These are phyloP conservation scores for Heliconius aoede DNA, from an alignment of 2,888 invertebrate species.

Conservation along the genomic window DNA sequence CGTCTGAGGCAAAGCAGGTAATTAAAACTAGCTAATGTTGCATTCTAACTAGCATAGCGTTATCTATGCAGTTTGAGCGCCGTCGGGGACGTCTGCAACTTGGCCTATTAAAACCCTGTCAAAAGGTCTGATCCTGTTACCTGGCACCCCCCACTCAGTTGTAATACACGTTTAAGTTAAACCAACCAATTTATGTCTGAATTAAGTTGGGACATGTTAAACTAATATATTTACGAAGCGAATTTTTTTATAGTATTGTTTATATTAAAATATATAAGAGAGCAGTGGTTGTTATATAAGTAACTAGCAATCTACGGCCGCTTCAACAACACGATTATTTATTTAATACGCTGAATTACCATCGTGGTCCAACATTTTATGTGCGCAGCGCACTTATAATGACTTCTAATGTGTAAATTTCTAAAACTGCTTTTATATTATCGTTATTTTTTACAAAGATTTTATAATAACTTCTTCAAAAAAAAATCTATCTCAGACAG, in stretches of 20 bases:
- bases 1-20: slow-evolving; percentile 35
- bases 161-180: slow-evolving; percentile 23
- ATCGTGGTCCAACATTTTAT: too few species aligned
- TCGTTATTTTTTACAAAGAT: too few species aligned
- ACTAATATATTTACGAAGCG: not conserved
- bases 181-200: slow-evolving; percentile 17
- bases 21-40: slow-evolving; percentile 41
- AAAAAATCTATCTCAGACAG: too few species aligned
- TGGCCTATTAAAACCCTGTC: slow-evolving; percentile 47
- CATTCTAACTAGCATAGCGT: slow-evolving; percentile 35
- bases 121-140: slow-evolving; percentile 43
- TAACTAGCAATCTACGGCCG: too few species aligned
- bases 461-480: too few species aligned
- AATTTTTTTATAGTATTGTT: not conserved
- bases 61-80: slow-evolving; percentile 41
- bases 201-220: slow-evolving; percentile 23
- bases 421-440: too few species aligned
- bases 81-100: slow-evolving; percentile 46
- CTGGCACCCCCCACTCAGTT: slow-evolving; percentile 19
- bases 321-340: too few species aligned
- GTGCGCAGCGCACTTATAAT: too few species aligned
- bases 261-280: slow-evolving; percentile 1
- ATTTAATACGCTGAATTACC: too few species aligned
- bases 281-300: not conserved
- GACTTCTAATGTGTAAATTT: too few species aligned